Evolutionary conservation across 2,888 invertebrate genomes (phyloP), one percentile per base, ranked within the genome.

Genomic region (Apotomis turbidana): DNA sequence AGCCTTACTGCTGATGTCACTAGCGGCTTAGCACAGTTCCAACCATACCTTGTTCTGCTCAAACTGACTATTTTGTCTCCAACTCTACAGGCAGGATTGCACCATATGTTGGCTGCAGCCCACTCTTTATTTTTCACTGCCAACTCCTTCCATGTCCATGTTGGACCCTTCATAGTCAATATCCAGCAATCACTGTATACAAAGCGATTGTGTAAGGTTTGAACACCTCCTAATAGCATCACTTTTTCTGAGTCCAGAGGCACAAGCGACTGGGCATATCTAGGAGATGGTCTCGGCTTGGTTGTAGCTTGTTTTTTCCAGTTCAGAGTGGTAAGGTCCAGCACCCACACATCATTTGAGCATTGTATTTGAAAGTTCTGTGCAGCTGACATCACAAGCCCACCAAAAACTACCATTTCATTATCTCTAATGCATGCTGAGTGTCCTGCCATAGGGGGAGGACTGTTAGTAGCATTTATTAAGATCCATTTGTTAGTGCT

Each of bases 251-350:
- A 95, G 86, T 97, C 97, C 73, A 99, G 85, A 67, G 94, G 94
- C 70, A 98, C 96, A 85, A 99, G 97, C n/a, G 98, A 97, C 83
- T 99, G 99, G 6, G 98, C 98, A 91, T 98, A 98, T 76, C 99
- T 94, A 41, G 97, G 95, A n/a, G 95, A 94, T 3, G 98, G 98
- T 78, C 95, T 95, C 0, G 94, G 93, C 76, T 94, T 95, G 0
- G 94, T 94, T 62, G 96, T 96, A 59, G 94, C 93, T 80, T 96
- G 97, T 83, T 96, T 96, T 78, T 94, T 95, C 99, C 99, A 99
- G 62, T 88, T 94, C 79, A 95, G 95, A 61, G 95, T 95, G 10
- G 95, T 94, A 77, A 99, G 94, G 91, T 99, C 95, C 75, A 98
- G 95, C 75, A 97, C 96, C 98, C 98, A 98, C 15, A 98, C 94